Base-by-base conservation (phyloP, 2,888 invertebrate species). In the Diloba caeruleocephala region DNA sequence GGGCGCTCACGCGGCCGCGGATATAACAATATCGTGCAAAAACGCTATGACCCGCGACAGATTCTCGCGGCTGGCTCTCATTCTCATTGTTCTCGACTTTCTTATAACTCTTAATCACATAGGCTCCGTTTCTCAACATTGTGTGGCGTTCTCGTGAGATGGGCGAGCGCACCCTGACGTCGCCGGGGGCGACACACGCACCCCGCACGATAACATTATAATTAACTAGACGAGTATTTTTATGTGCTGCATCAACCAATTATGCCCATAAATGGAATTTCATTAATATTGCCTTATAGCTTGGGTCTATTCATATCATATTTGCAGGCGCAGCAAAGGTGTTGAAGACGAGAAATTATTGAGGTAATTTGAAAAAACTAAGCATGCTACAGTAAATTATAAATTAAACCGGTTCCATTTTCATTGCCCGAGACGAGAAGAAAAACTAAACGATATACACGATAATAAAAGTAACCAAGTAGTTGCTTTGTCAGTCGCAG, bases 21-120 rank as follows among this genome's bases (percentile, higher is more conserved):
- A 42, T 53, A 69, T 79, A 67, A 74, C 74, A 76, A 74, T 76
- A 78, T 76, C 67, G 72, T 65, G 76, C 69, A 88, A 88, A 89
- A 89, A 85, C 70, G 46, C 57, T 74, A 74, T 71, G 76, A 77
- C 74, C 71, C 70, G 76, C 71, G 78, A 82, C 79, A 82, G 76
- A 88, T 88, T 89, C 89, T 83, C 84, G 78, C 72, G 69, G 67
- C 64, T 76, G 71, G 76, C 81, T 88, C 87, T 78, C 89, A 85
- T 81, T 77, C 74, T 81, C 80, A 92, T 92, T 92, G 92, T 93
- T 90, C 81, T 81, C 71, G 75, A 82, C 89, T 90, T 91, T 90
- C 92, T 84, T 87, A 75, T 65, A 79, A 81, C 79, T 86, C 82
- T 81, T 83, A 81, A 87, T 86, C 81, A 81, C 78, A 84, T 77